phyloP scores from a whole-genome alignment of 2,113 vertebrate genomes.

The Crotalus horridus region DNA sequence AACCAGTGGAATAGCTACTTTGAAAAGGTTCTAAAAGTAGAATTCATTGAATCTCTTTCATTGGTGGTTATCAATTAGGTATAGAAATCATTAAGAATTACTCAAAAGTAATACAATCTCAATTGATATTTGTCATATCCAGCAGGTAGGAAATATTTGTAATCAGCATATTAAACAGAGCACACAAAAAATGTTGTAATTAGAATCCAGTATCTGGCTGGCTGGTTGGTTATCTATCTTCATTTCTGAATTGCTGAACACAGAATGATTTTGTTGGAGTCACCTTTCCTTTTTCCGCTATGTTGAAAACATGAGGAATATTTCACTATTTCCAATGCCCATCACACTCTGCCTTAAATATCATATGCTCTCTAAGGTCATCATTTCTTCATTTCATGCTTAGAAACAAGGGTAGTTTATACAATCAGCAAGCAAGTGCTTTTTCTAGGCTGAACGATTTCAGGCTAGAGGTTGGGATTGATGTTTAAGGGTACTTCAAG shows the following conservation, averaged over 20 bases:
- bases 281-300: background rate
- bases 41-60: constrained; percentile 1
- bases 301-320: background rate
- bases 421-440: background rate
- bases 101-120: background rate
- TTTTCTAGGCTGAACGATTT: background rate
- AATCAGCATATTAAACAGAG: background rate
- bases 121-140: too few species aligned
- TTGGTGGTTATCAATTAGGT: background rate
- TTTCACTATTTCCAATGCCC: background rate
- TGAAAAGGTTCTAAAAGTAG: background rate
- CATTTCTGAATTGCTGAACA: background rate
- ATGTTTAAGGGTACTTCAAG: background rate
- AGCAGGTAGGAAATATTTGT: background rate
- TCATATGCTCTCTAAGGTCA: background rate
- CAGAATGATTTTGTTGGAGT: background rate
- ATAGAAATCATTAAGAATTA: background rate
- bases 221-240: background rate
- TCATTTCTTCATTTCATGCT: background rate
- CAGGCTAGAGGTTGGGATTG: background rate
- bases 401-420: background rate
- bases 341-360: background rate
- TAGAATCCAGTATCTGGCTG: background rate
- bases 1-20: background rate
- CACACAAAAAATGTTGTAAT: background rate